Percentiles rank a stretch among this genome's conserved stretches.
Conservation (phyloP, 2,888 invertebrate species). For the Ferrisia virgata region DNA sequence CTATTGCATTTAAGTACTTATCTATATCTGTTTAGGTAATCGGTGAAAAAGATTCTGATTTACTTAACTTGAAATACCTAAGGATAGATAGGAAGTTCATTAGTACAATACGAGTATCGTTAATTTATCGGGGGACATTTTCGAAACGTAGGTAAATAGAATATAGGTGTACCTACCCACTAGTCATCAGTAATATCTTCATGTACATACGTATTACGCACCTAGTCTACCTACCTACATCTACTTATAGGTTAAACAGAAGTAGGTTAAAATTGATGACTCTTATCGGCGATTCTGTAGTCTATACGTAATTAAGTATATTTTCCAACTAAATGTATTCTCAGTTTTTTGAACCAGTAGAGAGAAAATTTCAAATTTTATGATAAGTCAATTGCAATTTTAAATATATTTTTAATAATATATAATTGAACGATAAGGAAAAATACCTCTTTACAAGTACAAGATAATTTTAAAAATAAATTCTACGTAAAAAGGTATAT, state of each 20-base stretch:
- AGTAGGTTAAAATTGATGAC: not conserved
- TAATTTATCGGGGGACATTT: not conserved
- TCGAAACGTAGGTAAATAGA: not conserved
- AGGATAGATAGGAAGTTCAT: not conserved
- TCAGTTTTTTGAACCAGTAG: not conserved
- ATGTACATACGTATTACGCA: constrained; percentile 36
- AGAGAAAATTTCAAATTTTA: not conserved
- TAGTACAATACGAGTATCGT: not conserved
- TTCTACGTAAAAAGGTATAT: no score
- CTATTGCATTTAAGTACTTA: no score
- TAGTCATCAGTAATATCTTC: constrained; percentile 17
- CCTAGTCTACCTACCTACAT: not conserved
- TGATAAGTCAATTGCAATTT: no score
- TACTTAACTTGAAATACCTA: not conserved
- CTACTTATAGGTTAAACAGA: not conserved
- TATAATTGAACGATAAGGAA: no score
- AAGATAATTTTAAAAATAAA: no score
- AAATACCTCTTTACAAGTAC: no score
- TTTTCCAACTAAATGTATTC: not conserved
- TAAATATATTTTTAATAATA: no score
- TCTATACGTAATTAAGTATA: no score
- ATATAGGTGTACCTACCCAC: no score
- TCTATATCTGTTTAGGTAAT: no score
- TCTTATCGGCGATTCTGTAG: no score
- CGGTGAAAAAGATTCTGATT: not conserved